These are phyloP conservation scores for Eilema griseolum DNA, from an alignment of 2,888 invertebrate genomes.

Conservation along the genomic window DNA sequence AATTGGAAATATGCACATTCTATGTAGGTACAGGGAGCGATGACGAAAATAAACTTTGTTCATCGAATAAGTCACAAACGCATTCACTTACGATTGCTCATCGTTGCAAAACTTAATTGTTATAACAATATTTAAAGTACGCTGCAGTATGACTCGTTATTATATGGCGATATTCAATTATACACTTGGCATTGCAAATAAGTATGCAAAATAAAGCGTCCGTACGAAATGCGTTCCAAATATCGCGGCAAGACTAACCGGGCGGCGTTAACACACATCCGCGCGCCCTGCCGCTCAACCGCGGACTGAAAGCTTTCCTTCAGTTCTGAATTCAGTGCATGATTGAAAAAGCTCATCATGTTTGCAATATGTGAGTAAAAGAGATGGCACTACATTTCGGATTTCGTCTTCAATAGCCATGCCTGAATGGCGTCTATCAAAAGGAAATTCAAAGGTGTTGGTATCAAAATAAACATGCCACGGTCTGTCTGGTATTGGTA, in stretches of 20 bases:
- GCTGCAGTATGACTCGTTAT: slow-evolving; percentile 28
- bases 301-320: slow-evolving; percentile 77
- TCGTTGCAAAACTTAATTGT: slow-evolving; percentile 31
- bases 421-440: slow-evolving; percentile 63
- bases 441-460: slow-evolving; percentile 76
- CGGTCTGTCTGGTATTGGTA: slow-evolving; percentile 64
- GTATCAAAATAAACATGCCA: slow-evolving; percentile 81
- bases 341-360: slow-evolving; percentile 67
- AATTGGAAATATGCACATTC: slow-evolving; percentile 49
- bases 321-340: slow-evolving; percentile 64
- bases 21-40: slow-evolving; percentile 48
- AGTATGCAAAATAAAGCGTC: slow-evolving; percentile 62
- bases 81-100: slow-evolving; percentile 60
- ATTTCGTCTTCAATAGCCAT: slow-evolving; percentile 51
- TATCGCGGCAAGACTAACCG: slow-evolving; percentile 62
- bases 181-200: slow-evolving; percentile 44
- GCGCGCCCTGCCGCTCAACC: slow-evolving; percentile 76
- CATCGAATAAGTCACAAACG: slow-evolving; percentile 65
- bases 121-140: slow-evolving; percentile 37
- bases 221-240: slow-evolving; percentile 56
- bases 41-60: slow-evolving; percentile 71
- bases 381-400: slow-evolving; percentile 56
- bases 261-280: slow-evolving; percentile 66
- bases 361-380: slow-evolving; percentile 65
- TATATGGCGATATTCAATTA: slow-evolving; percentile 38